A percentile compares a stretch with the other conserved stretches of the same genome.
These are phyloP conservation scores for Drosophila infuscata DNA, from an alignment of 2,888 invertebrate genomes.

Conservation along the genomic window DNA sequence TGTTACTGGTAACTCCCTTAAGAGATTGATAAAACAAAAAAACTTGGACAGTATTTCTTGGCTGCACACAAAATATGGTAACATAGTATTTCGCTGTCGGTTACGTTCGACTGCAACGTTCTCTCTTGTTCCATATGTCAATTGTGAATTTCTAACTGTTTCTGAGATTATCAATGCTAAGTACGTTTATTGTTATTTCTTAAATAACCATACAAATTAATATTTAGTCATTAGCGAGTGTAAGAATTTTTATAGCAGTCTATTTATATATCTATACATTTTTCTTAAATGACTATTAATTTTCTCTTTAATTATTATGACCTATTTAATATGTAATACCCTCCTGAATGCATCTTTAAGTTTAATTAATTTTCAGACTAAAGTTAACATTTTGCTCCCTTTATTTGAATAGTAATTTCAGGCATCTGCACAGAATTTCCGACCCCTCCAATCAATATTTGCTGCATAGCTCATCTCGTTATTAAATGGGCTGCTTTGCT, in stretches of 20 bases:
- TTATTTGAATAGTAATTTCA: not conserved
- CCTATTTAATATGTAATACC: not conserved
- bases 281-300: not conserved
- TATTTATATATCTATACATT: not conserved
- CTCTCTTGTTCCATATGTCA: not conserved
- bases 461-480: slow-evolving; percentile 34
- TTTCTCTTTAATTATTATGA: not conserved
- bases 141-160: not conserved
- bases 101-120: no score
- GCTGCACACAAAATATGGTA: no score
- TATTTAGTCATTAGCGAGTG: not conserved
- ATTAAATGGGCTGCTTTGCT: slow-evolving; percentile 47
- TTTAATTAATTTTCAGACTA: not conserved
- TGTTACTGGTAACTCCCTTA: no score
- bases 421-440: not conserved
- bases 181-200: not conserved
- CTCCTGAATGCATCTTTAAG: not conserved
- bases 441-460: slow-evolving; percentile 9
- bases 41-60: no score
- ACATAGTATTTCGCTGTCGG: no score
- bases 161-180: not conserved
- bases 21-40: no score
- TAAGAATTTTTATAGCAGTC: not conserved
- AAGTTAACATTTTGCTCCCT: not conserved
- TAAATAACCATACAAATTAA: not conserved